phyloP scores from a whole-genome alignment of 1,140 invertebrate genomes.

The Drosophila teissieri region DNA sequence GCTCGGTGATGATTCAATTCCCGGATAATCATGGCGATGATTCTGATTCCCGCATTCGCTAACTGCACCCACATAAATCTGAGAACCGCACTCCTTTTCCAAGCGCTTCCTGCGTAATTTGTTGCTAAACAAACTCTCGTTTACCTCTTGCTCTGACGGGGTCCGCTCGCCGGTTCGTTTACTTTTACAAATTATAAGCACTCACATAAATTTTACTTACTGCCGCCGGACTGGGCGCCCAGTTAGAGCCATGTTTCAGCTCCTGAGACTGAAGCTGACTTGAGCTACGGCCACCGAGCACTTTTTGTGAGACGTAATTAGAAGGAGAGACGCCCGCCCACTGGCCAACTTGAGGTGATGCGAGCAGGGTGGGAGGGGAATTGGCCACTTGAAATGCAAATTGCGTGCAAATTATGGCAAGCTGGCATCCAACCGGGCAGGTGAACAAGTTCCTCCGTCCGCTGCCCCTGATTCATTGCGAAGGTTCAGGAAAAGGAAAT shows the following conservation, averaged over 20 bases:
- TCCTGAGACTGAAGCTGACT: slow-evolving; percentile 8
- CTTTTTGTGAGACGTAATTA: slow-evolving; percentile 73
- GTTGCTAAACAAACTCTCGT: slow-evolving; percentile 56
- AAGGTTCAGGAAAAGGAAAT: slow-evolving; percentile 54
- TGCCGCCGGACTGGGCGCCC: slow-evolving; percentile 48
- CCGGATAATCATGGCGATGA: slow-evolving; percentile 18
- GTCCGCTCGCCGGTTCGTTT: slow-evolving; percentile 32
- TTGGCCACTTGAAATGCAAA: slow-evolving; percentile 81
- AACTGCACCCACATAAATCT: slow-evolving; percentile 52
- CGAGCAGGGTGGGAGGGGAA: slow-evolving; percentile 26
- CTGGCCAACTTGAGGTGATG: slow-evolving; percentile 40
- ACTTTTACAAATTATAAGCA: slow-evolving; percentile 75
- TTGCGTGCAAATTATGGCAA: slow-evolving; percentile 82
- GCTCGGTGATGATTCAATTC: slow-evolving; percentile 19
- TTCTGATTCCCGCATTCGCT: background rate
- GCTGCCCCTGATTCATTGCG: slow-evolving; percentile 44
- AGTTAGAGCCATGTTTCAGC: slow-evolving; percentile 23
- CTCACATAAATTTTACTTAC: slow-evolving; percentile 77
- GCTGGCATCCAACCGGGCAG: slow-evolving; percentile 63
- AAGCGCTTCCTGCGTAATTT: slow-evolving; percentile 49
- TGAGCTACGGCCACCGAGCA: slow-evolving; percentile 38
- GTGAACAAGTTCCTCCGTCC: slow-evolving; percentile 52
- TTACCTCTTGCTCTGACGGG: slow-evolving; percentile 14
- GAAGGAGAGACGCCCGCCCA: slow-evolving; percentile 43
- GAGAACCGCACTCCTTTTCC: slow-evolving; percentile 37